Evolutionary conservation across 2,888 invertebrate species (phyloP).

Genomic region (Apoda limacodes): DNA sequence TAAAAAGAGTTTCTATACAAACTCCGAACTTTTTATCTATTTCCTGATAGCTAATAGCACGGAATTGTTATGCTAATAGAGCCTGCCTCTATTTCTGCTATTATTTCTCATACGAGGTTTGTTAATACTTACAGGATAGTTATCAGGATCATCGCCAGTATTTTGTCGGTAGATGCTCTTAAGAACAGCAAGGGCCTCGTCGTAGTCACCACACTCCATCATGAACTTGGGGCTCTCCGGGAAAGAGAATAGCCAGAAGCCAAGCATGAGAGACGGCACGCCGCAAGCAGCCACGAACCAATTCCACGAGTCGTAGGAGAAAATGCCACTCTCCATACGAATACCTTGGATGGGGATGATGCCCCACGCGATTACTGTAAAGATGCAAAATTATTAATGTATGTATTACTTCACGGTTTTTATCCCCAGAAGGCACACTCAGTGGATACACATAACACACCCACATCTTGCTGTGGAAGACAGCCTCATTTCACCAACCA

Average conservation of each 20-base stretch:
- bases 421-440: no score
- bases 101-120: no score
- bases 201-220: slow-evolving; percentile 82
- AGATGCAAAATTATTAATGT: no score
- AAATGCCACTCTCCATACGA: slow-evolving; percentile 65
- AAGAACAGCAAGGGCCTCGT: slow-evolving; percentile 77
- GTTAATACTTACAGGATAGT: slow-evolving; percentile 74
- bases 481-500: no score
- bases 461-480: no score
- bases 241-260: slow-evolving; percentile 78
- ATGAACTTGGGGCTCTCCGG: slow-evolving; percentile 88
- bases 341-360: slow-evolving; percentile 78
- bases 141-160: slow-evolving; percentile 76
- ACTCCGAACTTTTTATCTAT: no score
- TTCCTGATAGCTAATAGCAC: no score
- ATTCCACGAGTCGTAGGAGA: slow-evolving; percentile 84
- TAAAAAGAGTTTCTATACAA: not conserved
- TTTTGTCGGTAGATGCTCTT: slow-evolving; percentile 77
- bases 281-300: slow-evolving; percentile 82
- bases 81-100: no score
- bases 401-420: no score
- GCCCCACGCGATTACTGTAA: slow-evolving; percentile 81
- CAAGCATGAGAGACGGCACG: slow-evolving; percentile 75
- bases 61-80: no score
- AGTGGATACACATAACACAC: no score